Percentiles rank a stretch among this genome's conserved stretches.
phyloP scores from a whole-genome alignment of 1,140 invertebrate species.

The Drosophila neocordata region DNA sequence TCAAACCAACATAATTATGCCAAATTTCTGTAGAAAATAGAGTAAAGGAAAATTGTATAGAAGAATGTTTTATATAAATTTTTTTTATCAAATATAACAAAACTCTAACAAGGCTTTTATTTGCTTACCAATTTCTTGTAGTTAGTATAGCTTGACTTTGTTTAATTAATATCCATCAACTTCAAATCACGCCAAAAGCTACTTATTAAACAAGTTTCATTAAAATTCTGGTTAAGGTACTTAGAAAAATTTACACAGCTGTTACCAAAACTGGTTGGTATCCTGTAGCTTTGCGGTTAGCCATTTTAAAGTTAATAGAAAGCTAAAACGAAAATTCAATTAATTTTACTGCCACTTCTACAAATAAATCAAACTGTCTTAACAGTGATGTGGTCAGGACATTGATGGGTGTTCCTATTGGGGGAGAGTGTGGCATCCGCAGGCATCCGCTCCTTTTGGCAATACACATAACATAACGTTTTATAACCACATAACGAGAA shows the following conservation, averaged over 20 bases:
- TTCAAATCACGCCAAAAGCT: not conserved
- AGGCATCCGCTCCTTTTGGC: not conserved
- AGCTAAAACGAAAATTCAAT: constrained; percentile 5
- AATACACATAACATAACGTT: constrained; percentile 3
- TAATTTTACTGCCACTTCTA: not conserved
- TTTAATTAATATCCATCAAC: not conserved
- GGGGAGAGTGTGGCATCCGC: not conserved
- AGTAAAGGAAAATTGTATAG: no score
- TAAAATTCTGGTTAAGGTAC: not conserved
- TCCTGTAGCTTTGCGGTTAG: not conserved
- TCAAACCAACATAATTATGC: no score
- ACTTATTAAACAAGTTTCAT: not conserved
- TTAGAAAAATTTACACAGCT: not conserved
- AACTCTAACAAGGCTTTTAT: no score
- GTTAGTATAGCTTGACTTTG: not conserved
- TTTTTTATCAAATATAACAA: no score
- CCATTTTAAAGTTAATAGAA: constrained; percentile 8
- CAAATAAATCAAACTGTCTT: constrained; percentile 7
- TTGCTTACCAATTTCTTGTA: no score
- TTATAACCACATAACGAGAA: constrained; percentile 6
- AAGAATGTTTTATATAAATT: no score
- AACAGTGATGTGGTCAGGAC: constrained; percentile 1
- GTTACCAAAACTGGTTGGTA: not conserved
- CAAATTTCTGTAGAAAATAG: no score
- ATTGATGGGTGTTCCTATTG: not conserved